Evolutionary conservation across 2,888 invertebrate genomes (phyloP), one percentile per base, ranked within the genome.

Genomic region (Gryllus longicercus): DNA sequence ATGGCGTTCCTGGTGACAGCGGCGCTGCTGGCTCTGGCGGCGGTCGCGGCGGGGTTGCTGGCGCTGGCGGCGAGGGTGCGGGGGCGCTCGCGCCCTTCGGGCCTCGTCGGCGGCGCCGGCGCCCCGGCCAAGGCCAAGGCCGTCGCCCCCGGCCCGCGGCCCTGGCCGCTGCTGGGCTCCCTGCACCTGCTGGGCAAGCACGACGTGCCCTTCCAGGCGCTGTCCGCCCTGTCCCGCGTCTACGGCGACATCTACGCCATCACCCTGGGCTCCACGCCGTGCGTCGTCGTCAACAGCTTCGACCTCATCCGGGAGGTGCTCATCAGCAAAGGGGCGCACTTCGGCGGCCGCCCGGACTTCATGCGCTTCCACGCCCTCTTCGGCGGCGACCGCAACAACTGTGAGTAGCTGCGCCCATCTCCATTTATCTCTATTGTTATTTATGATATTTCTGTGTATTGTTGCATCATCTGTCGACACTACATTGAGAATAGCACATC

Each of bases 291-390:
- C 75, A 94, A 93, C 86, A 93, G 91, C 86, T 89, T 93, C 85
- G 90, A 91, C 21, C 87, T 93, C 51, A 93, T 94, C 83, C 90
- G 92, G 82, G 94, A 94, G 85, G 94, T 95, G 78, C 88, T 95
- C 49, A 94, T 94, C 85, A 91, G 93, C 82, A 94, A 94, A 85
- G 95, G 95, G 8, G 92, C 92, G 82, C 92, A 93, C 84, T 95
- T 96, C 86, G 95, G 94, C 2, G 94, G 95, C 16, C 89, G 96
- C 14, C 95, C 96, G 0, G 92, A 95, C 86, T 95, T 95, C 86
- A 86, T 93, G 83, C 88, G 96, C 23, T 96, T 94, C 86, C 93
- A 95, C 85, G 91, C 92, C 83, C 91, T 96, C 12, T 96, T 96
- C 86, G 95, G 94, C 50, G 95, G 95, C 51, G 93, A 95, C 87